Evolutionary conservation across 2,113 vertebrate genomes (phyloP).

Genomic region (Aplodontia rufa): DNA sequence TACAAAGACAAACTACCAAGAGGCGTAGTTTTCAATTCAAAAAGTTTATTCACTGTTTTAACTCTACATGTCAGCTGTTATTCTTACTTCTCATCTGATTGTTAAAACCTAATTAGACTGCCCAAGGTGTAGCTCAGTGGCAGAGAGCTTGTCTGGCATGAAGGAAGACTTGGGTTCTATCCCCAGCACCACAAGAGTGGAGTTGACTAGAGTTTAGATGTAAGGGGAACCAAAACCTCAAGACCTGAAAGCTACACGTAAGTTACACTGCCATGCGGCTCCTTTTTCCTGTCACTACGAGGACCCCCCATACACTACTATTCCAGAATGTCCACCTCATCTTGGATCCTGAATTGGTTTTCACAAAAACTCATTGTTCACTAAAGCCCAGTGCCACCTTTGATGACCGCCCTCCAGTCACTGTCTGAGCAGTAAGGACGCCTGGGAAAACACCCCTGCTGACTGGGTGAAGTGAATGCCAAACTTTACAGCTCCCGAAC

Average conservation of each 20-base stretch:
- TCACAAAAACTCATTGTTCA: background rate
- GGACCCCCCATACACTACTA: background rate
- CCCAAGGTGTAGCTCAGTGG: too few relatives aligned
- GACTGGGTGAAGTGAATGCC: background rate
- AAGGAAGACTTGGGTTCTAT: too few relatives aligned
- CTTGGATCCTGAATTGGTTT: background rate
- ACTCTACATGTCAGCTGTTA: background rate
- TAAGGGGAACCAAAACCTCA: background rate
- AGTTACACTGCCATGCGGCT: fast-evolving
- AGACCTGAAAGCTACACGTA: background rate
- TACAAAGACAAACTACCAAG: background rate
- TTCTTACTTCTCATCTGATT: background rate
- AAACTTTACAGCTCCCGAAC: background rate
- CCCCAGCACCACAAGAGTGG: too few relatives aligned
- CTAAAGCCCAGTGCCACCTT: background rate
- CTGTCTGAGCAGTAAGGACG: background rate
- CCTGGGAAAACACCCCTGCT: background rate
- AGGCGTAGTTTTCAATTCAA: background rate
- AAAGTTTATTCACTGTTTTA: background rate
- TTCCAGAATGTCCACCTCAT: background rate
- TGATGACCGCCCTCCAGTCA: background rate
- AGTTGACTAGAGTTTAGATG: background rate
- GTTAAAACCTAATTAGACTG: background rate
- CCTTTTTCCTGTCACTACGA: fast-evolving
- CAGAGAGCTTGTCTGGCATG: too few relatives aligned